Evolutionary conservation across 2,888 invertebrate species (phyloP).

Genomic region (Diplolepis rosae): DNA sequence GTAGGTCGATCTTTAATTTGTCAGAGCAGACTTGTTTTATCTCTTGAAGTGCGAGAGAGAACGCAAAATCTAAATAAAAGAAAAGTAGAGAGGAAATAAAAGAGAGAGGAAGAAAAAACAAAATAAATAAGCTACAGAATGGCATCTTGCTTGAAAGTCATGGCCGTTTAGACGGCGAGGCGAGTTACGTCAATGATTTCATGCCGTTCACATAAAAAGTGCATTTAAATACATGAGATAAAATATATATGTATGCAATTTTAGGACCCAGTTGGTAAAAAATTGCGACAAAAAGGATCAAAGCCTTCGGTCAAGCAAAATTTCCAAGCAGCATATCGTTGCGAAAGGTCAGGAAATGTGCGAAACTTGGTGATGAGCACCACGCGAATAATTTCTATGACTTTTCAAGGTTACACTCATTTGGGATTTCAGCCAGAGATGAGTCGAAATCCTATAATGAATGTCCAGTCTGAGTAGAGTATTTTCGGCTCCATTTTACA

Average conservation of each 20-base stretch:
- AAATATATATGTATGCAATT: not conserved
- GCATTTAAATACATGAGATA: not conserved
- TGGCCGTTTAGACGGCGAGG: not conserved
- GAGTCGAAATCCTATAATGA: not conserved
- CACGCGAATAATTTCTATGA: not conserved
- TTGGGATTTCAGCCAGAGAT: not conserved
- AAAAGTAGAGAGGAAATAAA: not conserved
- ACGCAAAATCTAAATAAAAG: not conserved
- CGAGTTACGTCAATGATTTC: not conserved
- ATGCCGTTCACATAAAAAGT: not conserved
- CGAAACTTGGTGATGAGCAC: conserved; percentile 4
- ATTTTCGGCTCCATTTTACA: too few species aligned
- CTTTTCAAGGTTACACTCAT: conserved; percentile 3
- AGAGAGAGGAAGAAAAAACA: not conserved
- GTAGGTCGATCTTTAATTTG: conserved; percentile 7
- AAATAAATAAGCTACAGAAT: conserved; percentile 1
- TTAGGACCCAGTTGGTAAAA: not conserved
- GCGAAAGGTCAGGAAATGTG: conserved; percentile 20
- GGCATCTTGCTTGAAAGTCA: conserved; percentile 30
- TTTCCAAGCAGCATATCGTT: not conserved
- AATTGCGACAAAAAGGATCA: not conserved
- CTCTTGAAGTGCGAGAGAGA: not conserved
- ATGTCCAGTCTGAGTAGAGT: too few species aligned
- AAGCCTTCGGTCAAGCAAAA: not conserved
- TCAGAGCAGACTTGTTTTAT: not conserved